Percentiles rank a stretch among this genome's conserved stretches.
These are phyloP conservation scores for Scaeva pyrastri DNA, from an alignment of 2,888 invertebrate genomes.

Conservation along the genomic window DNA sequence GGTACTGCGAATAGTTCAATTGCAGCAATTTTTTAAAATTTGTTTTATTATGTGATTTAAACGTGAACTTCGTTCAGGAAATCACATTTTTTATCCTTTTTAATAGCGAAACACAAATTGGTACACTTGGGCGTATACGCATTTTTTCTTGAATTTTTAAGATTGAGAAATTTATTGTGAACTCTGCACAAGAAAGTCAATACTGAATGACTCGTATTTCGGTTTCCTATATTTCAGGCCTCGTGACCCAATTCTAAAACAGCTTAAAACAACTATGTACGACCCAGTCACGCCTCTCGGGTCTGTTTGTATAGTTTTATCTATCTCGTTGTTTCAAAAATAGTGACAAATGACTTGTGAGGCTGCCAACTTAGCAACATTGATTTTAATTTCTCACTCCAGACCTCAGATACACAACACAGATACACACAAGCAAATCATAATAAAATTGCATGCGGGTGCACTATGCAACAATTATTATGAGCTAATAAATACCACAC, in stretches of 20 bases:
- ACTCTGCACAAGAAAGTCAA: too few relatives aligned
- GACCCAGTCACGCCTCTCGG: background rate
- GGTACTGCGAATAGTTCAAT: too few relatives aligned
- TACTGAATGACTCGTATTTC: too few relatives aligned
- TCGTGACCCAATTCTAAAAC: background rate
- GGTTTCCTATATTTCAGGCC: too few relatives aligned
- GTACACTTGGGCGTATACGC: too few relatives aligned
- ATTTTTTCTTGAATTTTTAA: too few relatives aligned
- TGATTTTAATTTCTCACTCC: conserved; percentile 31
- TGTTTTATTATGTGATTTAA: too few relatives aligned
- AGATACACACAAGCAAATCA: background rate
- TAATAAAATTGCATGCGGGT: conserved; percentile 59
- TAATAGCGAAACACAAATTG: too few relatives aligned
- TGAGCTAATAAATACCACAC: conserved; percentile 20
- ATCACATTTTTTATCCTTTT: too few relatives aligned
- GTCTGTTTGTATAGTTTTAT: background rate
- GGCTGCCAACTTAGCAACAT: conserved; percentile 33
- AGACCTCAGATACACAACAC: background rate
- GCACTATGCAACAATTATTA: conserved; percentile 65
- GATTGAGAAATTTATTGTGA: too few relatives aligned
- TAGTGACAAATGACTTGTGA: conserved; percentile 32
- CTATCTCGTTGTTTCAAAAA: background rate
- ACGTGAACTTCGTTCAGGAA: too few relatives aligned
- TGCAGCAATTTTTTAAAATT: too few relatives aligned
- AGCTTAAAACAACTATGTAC: background rate